phyloP scores from a whole-genome alignment of 2,888 invertebrate species.

The Nyleta sp. region DNA sequence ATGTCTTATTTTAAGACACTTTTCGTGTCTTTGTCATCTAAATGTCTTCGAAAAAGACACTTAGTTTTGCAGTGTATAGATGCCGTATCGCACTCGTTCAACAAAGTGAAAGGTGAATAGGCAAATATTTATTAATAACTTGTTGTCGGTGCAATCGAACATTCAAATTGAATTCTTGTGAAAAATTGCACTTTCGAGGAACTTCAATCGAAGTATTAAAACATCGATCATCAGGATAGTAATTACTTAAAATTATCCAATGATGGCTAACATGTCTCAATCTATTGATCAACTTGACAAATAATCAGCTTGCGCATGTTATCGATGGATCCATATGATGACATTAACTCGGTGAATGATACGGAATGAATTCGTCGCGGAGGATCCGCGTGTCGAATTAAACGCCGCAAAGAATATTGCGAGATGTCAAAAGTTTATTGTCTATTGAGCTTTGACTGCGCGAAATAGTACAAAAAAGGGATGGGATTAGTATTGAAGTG shows the following conservation, averaged over 20 bases:
- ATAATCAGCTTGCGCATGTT: conserved; percentile 43
- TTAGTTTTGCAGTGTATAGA: too few relatives aligned
- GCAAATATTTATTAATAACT: too few relatives aligned
- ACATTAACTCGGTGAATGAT: conserved; percentile 46
- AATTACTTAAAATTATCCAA: conserved; percentile 36
- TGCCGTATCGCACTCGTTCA: too few relatives aligned
- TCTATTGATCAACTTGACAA: conserved; percentile 37
- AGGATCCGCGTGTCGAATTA: conserved; percentile 32
- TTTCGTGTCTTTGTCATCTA: too few relatives aligned
- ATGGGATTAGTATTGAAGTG: conserved; percentile 27
- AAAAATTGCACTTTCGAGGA: conserved; percentile 21
- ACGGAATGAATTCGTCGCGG: conserved; percentile 45
- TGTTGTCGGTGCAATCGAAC: too few relatives aligned
- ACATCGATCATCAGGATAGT: conserved; percentile 14
- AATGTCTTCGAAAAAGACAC: too few relatives aligned
- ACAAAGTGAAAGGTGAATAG: too few relatives aligned
- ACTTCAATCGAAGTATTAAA: conserved; percentile 18
- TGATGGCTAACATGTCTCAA: conserved; percentile 27
- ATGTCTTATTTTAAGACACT: too few relatives aligned
- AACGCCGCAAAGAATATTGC: conserved; percentile 38
- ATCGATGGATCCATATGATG: conserved; percentile 35
- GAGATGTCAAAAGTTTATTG: conserved; percentile 47
- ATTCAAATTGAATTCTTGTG: conserved; percentile 22
- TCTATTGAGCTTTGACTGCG: conserved; percentile 39
- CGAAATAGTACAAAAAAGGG: conserved; percentile 34